Percentiles rank a stretch among this genome's conserved stretches.
phyloP scores from a whole-genome alignment of 2,888 invertebrate genomes.

The Synergus japonicus region DNA sequence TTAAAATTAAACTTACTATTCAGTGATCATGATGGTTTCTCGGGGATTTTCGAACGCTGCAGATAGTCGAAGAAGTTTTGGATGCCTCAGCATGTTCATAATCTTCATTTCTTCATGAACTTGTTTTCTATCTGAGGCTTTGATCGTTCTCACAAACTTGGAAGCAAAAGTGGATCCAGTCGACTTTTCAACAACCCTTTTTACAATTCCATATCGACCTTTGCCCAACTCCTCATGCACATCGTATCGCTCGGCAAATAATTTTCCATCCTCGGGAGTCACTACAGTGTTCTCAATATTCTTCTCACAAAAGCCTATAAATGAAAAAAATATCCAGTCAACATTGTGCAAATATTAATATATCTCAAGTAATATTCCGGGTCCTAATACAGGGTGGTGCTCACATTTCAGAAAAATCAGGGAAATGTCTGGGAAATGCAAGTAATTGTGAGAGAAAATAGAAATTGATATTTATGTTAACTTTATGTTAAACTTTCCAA shows the following conservation, averaged over 20 bases:
- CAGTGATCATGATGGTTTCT: slow-evolving; percentile 92
- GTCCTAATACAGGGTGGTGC: no score
- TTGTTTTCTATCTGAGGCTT: slow-evolving; percentile 85
- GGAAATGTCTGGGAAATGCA: no score
- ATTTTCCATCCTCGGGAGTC: slow-evolving; percentile 79
- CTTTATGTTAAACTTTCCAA: no score
- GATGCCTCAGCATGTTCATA: slow-evolving; percentile 91
- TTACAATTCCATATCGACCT: slow-evolving; percentile 86
- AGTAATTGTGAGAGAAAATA: no score
- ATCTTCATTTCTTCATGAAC: slow-evolving; percentile 91
- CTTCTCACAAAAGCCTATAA: slow-evolving; percentile 42
- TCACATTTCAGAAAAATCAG: no score
- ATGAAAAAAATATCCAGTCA: not conserved
- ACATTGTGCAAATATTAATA: no score
- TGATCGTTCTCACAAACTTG: slow-evolving; percentile 88
- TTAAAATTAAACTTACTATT: slow-evolving; percentile 85
- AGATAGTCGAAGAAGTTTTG: slow-evolving; percentile 89
- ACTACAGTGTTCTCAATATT: slow-evolving; percentile 67
- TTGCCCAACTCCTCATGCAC: slow-evolving; percentile 87
- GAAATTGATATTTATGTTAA: no score
- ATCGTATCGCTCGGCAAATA: slow-evolving; percentile 82
- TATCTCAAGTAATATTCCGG: no score
- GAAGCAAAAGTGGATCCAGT: slow-evolving; percentile 86
- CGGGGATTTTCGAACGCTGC: slow-evolving; percentile 88
- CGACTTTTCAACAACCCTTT: slow-evolving; percentile 83